These are phyloP conservation scores for Drosophila kepulauana DNA, from an alignment of 1,140 invertebrate genomes.

Conservation along the genomic window DNA sequence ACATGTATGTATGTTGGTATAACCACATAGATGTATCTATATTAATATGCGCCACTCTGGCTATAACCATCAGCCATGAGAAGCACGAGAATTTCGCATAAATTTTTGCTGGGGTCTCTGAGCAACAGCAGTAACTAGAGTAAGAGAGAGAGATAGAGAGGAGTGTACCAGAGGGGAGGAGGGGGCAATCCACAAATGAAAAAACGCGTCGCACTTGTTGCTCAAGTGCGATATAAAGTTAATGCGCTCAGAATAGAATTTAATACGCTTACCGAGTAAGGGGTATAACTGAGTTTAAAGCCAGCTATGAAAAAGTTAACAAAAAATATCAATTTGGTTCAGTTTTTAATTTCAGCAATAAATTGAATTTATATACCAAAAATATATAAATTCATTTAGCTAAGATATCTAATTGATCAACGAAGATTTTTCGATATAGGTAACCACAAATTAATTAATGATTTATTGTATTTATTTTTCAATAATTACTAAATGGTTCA, in stretches of 20 bases:
- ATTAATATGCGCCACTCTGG: constrained; percentile 29
- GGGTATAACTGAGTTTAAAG: neutral
- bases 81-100: constrained; percentile 74
- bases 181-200: too few species aligned
- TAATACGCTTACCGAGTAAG: neutral
- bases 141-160: too few species aligned
- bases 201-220: constrained; percentile 25
- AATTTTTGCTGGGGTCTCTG: constrained; percentile 47
- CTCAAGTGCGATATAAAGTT: constrained; percentile 41
- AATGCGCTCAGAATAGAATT: constrained; percentile 42
- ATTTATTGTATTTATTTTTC: too few species aligned
- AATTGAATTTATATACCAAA: too few species aligned
- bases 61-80: constrained; percentile 47
- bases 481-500: too few species aligned
- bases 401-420: too few species aligned
- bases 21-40: constrained; percentile 15
- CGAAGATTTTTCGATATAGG: too few species aligned
- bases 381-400: too few species aligned
- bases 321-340: too few species aligned
- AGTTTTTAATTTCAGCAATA: too few species aligned
- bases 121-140: neutral
- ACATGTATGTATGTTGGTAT: neutral
- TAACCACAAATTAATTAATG: too few species aligned
- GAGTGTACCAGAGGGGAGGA: neutral
- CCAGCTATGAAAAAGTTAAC: too few species aligned